A percentile compares a stretch with the other conserved stretches of the same genome.
These are phyloP conservation scores for Ptychoptera albimana DNA, from an alignment of 2,888 invertebrate genomes.

Conservation along the genomic window DNA sequence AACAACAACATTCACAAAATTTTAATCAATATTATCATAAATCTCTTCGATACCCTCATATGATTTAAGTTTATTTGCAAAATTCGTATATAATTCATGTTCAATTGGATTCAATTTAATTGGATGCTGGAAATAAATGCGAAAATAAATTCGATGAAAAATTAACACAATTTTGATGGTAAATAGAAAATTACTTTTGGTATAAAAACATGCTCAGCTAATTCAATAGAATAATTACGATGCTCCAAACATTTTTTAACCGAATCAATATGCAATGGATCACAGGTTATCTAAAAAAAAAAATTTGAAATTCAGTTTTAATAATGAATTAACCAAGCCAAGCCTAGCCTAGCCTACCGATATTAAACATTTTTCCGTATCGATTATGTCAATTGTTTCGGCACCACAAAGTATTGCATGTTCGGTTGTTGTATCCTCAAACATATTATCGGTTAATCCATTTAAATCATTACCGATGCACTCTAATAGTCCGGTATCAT, in stretches of 20 bases:
- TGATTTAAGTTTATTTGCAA: no score
- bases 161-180: no score
- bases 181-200: constrained; percentile 12
- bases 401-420: constrained; percentile 53
- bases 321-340: background rate
- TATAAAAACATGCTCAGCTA: constrained; percentile 20
- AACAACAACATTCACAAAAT: no score
- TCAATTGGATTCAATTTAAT: no score
- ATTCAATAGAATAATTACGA: constrained; percentile 19
- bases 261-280: constrained; percentile 29
- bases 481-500: constrained; percentile 42
- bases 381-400: constrained; percentile 43
- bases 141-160: no score
- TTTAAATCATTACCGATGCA: constrained; percentile 22
- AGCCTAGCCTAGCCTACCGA: background rate
- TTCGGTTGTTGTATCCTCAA: constrained; percentile 40
- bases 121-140: no score
- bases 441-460: constrained; percentile 16
- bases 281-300: constrained; percentile 39
- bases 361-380: constrained; percentile 16
- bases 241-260: constrained; percentile 33
- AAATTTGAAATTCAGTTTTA: background rate
- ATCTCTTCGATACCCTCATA: no score
- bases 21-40: no score
- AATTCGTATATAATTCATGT: no score